These are phyloP conservation scores for Carollia perspicillata DNA, from an alignment of 2,113 vertebrate species.

Conservation along the genomic window DNA sequence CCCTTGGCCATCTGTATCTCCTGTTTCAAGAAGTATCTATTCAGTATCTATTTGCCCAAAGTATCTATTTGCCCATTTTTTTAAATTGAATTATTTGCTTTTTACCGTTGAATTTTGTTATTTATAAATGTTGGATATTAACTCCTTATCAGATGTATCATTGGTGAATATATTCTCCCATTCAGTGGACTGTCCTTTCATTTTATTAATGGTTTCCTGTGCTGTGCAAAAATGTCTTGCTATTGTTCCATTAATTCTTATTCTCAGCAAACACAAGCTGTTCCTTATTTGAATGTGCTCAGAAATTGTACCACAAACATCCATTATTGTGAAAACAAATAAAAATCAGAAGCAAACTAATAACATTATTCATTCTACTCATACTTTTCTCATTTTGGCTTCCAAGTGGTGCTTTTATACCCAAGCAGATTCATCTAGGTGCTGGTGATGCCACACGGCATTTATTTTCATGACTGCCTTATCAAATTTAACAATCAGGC, in stretches of 20 bases:
- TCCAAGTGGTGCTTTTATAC: neutral
- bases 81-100: too few relatives aligned
- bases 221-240: neutral
- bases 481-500: slow-evolving; percentile 63
- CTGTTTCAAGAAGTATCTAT: too few relatives aligned
- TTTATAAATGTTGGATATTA: too few relatives aligned
- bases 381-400: neutral
- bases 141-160: too few relatives aligned
- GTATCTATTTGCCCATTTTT: too few relatives aligned
- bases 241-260: neutral
- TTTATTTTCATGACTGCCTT: slow-evolving; percentile 56
- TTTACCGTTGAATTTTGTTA: too few relatives aligned
- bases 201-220: too few relatives aligned
- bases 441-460: neutral
- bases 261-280: neutral
- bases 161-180: too few relatives aligned
- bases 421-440: neutral
- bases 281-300: neutral
- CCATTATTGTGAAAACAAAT: slow-evolving; percentile 25
- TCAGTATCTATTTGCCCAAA: too few relatives aligned
- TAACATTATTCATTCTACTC: neutral
- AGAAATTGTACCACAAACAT: neutral
- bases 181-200: too few relatives aligned
- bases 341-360: slow-evolving; percentile 30
- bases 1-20: too few relatives aligned